phyloP scores from a whole-genome alignment of 2,888 invertebrate species.

The Eupithecia exiguata region DNA sequence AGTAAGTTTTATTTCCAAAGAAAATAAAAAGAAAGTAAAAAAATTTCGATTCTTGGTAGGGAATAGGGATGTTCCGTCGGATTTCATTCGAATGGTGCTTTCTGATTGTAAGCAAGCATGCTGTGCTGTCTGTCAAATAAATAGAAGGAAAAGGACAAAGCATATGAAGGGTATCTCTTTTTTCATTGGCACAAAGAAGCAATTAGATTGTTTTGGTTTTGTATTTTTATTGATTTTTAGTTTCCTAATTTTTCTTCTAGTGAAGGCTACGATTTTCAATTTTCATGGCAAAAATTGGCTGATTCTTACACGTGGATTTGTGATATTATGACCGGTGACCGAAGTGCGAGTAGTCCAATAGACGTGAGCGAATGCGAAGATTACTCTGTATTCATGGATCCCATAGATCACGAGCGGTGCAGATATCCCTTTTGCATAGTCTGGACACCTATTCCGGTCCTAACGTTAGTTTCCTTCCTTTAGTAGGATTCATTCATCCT shows the following conservation, averaged over 20 bases:
- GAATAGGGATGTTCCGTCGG: too few relatives aligned
- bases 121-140: too few relatives aligned
- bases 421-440: constrained; percentile 96
- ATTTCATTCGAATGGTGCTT: too few relatives aligned
- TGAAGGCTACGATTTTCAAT: not conserved
- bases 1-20: too few relatives aligned
- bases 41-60: too few relatives aligned
- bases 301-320: not conserved
- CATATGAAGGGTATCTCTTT: too few relatives aligned
- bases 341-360: constrained; percentile 64
- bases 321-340: constrained; percentile 64
- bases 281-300: not conserved
- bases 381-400: constrained; percentile 72
- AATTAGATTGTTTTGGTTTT: not conserved
- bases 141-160: too few relatives aligned
- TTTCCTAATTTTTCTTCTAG: not conserved
- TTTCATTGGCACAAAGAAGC: too few relatives aligned
- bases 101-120: too few relatives aligned
- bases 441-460: constrained; percentile 97
- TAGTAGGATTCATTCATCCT: not conserved
- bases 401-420: constrained; percentile 83
- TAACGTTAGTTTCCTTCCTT: constrained; percentile 85
- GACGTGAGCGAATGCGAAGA: constrained; percentile 62
- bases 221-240: not conserved
- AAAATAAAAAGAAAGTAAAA: too few relatives aligned